These are phyloP conservation scores for Huso huso DNA, from an alignment of 2,797 vertebrate genomes.

Conservation along the genomic window DNA sequence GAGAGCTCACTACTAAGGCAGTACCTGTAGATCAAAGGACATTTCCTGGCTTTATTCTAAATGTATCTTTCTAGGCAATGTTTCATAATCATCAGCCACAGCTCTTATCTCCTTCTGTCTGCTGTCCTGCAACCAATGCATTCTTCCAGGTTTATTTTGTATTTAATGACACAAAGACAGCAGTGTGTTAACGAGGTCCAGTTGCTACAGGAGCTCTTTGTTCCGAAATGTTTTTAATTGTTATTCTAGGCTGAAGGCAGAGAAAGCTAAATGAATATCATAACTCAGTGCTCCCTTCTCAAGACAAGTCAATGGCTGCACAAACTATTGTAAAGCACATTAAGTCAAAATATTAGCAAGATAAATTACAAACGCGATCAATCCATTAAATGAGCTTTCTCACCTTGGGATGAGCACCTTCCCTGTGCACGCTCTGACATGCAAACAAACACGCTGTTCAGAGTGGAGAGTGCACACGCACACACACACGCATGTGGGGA, in stretches of 20 bases:
- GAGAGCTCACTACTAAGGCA: no score
- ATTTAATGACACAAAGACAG: no score
- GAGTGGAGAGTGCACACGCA: not conserved
- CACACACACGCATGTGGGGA: no score
- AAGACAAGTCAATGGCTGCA: conserved; percentile 20
- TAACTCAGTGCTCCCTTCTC: conserved; percentile 18
- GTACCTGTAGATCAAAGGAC: no score
- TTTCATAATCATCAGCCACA: no score
- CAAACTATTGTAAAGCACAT: conserved; percentile 18
- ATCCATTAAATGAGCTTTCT: conserved; percentile 21
- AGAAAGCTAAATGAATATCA: conserved; percentile 9
- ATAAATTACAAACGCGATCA: conserved; percentile 26
- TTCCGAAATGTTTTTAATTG: conserved; percentile 23
- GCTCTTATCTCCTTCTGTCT: no score
- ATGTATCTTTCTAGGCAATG: no score
- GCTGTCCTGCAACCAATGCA: no score
- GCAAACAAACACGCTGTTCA: not conserved
- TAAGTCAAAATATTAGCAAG: conserved; percentile 28
- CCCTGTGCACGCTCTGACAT: not conserved
- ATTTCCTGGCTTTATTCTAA: no score
- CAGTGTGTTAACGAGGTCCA: no score
- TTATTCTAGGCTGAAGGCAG: conserved; percentile 6
- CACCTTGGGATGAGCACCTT: conserved; percentile 15
- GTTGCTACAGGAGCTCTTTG: conserved; percentile 1
- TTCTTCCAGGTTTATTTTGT: no score